These are phyloP conservation scores for Pterophyllum scalare DNA, from an alignment of 2,113 vertebrate genomes.

Conservation along the genomic window DNA sequence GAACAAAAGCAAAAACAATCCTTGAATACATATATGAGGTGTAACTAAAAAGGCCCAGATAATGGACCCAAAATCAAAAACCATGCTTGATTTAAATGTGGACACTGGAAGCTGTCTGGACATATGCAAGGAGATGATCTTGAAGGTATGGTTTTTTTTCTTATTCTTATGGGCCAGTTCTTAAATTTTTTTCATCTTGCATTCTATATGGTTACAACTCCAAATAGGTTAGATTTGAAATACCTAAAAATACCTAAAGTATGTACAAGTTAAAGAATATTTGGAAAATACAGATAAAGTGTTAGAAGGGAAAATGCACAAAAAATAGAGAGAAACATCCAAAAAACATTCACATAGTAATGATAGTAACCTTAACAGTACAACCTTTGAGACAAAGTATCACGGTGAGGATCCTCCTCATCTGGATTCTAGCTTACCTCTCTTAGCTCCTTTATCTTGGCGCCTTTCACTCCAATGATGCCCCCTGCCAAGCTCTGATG, in stretches of 20 bases:
- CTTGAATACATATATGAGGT: not conserved
- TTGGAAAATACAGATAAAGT: not conserved
- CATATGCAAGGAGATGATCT: not conserved
- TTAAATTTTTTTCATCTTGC: too few species aligned
- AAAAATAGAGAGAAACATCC: not conserved
- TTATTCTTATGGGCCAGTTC: not conserved
- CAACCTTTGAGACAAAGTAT: not conserved
- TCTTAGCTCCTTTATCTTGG: conserved; percentile 98
- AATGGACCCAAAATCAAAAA: not conserved
- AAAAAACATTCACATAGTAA: not conserved
- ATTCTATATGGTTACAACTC: not conserved
- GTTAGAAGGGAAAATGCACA: not conserved
- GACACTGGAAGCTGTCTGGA: not conserved
- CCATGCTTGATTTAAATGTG: not conserved
- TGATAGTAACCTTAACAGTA: not conserved
- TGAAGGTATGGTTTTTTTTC: not conserved
- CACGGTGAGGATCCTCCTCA: not conserved
- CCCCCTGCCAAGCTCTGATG: conserved; percentile 97
- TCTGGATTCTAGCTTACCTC: conserved; percentile 82
- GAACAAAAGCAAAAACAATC: not conserved
- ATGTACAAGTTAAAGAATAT: not conserved
- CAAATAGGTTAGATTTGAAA: not conserved
- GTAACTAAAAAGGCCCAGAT: not conserved
- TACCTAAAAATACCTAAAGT: not conserved
- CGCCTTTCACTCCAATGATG: conserved; percentile 98